Evolutionary conservation across 2,888 invertebrate genomes (phyloP), one percentile per base, ranked within the genome.

Genomic region (Sinotaia quadrata): DNA sequence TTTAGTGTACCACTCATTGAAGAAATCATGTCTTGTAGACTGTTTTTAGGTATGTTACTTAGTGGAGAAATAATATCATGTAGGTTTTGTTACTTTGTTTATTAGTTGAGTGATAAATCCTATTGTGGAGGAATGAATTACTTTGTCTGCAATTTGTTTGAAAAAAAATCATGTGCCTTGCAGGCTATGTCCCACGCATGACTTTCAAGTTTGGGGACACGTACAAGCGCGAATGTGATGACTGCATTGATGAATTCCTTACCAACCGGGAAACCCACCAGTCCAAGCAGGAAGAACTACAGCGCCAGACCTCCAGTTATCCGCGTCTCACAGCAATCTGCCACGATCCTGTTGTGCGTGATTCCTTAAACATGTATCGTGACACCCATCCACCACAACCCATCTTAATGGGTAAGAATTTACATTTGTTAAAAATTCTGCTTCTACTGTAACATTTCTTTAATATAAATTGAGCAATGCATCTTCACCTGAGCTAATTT

Each of bases 201-300:
- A 80, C 85, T 15, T 88, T 85, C 78, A 82, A 83, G 74, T 88
- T 86, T 77, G 87, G 88, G 41, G 81, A 82, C 66, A 87, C 87
- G 33, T 88, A 88, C 77, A 85, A 85, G 75, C 79, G 80, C 21
- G 86, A 87, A 74, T 87, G 87, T 74, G 87, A 88, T 70, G 71
- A 75, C 21, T 86, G 86, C 75, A 84, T 88, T 27, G 86, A 86
- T 59, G 80, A 87, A 60, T 84, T 84, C 74, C 70, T 85, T 61
- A 81, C 76, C 54, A 82, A 78, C 68, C 75, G 78, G 24, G 75
- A 81, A 34, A 75, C 66, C 37, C 77, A 86, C 52, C 78, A 80
- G 24, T 58, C 63, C 21, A 81, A 85, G 67, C 75, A 77, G 57
- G 68, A 70, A 0, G 82, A 84, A 60, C 74, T 88, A 34, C 65